Evolutionary conservation across 2,113 vertebrate genomes (phyloP), one percentile per base, ranked within the genome.

Genomic region (Myotis yumanensis): DNA sequence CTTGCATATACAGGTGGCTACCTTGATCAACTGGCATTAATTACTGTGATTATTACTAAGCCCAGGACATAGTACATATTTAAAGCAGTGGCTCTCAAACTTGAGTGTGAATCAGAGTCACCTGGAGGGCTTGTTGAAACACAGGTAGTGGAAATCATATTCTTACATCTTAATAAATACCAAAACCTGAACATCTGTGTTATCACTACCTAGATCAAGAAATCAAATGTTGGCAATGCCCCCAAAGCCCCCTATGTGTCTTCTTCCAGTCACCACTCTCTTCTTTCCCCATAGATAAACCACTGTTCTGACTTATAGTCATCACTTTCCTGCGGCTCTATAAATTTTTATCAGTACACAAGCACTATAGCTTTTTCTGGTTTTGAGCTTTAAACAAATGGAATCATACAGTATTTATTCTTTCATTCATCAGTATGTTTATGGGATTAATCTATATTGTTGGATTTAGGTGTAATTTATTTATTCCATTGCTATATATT

Each of bases 361-460:
- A 37, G 40, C n/a, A 59, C 20, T 83, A 17, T 25, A 82, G 15
- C 40, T 68, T 77, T 83, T 90, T 87, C 37, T 51, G 28, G 48
- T 37, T 88, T 88, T 91, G 71, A 88, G 59, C 57, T 88, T 79
- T 72, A 93, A 48, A 66, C 54, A 95, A 73, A 30, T 77, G 54
- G 87, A 77, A 93, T 73, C 54, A 72, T 76, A 57, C 30, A n/a
- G 46, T 79, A 84, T 40, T 17, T 62, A 79, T 40, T 72, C 25
- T 90, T 91, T 96, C 23, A 83, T 91, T 90, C 32, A 54, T 9
- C 23, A 25, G 12, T 89, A 6, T 72, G 48, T 88, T 89, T 92
- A 52, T 72, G 51, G 51, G 28, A 52, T 85, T 77, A 43, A 84
- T 69, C n/a, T 14, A 10, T 77, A 30, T 77, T 16, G 16, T 82